Evolutionary conservation across 2,113 vertebrate species (phyloP), one percentile per base, ranked within the genome.

Genomic region (Toxotes jaculatrix): DNA sequence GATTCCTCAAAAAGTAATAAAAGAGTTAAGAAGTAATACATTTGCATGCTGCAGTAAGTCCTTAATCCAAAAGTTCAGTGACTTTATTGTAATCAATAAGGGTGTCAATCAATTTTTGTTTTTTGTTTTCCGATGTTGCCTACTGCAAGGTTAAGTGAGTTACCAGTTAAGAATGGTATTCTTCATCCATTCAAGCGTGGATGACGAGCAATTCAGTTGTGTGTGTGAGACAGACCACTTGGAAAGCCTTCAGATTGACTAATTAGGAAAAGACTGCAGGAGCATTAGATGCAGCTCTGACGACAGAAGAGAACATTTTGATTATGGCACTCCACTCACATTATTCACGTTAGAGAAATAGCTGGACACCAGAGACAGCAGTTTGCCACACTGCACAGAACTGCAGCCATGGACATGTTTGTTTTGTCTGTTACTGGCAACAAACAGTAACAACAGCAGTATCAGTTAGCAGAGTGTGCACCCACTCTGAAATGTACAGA

Each of bases 341-440:
- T 55, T 16, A 45, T 31, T 64, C 53, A 55, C 47, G 23, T n/a
- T 9, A 60, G 38, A 61, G 42, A 56, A 51, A 68, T 2, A 51
- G 34, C 27, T 36, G 16, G 5, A 64, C 11, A 31, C 42, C 31
- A 61, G 47, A 56, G 42, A 19, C 7, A 67, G 45, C n/a, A 68
- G 59, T 32, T 57, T 72, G 27, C 32, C 51, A 34, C 19, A 17
- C 5, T 13, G 11, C 36, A 45, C 31, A 51, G 51, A 56, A 34
- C 45, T 73, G 36, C 74, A 55, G 66, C 19, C 14, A 27, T 2
- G 31, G 56, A 7, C 19, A 5, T 60, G 64, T 27, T 75, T 84
- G 73, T 59, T 77, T 82, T 67, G 70, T 59, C 23, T 71, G 23
- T n/a, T 40, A 31, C 40, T 79, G 63, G 57, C 38, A 78, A 76